Base-by-base conservation (phyloP, 2,888 invertebrate genomes). In the Protonemura montana region DNA sequence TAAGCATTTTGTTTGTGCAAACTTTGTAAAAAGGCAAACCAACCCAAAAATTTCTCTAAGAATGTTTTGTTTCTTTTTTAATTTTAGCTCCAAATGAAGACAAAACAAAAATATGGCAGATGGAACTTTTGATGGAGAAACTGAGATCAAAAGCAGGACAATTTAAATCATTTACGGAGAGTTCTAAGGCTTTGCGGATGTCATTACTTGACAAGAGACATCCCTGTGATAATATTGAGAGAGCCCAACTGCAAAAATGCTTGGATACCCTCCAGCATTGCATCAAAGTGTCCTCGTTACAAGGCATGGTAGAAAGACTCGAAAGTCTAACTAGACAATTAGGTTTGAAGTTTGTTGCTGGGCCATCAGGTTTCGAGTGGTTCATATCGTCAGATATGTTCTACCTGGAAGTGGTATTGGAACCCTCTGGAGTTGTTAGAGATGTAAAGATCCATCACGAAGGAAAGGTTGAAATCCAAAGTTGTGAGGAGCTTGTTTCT, bases 301-400 rank as follows among this genome's bases (percentile, higher is more conserved):
- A 98, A 90, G 97, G 97, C 81, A 95, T 98, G 92, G 96, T 98
- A 59, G 98, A 98, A 91, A 94, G 98, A 88, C 92, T 98, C 87
- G 98, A 98, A 91, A 97, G 97, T 91, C 94, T 98, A 84, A 97
- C 98, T 0, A 93, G 98, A 86, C 98, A 98, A 91, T 93, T 98
- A 88, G 97, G 97, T 93, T 93, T 98, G 86, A 97, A 98, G 91
- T 97, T 98, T 91, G 96, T 96, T 90, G 95, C 96, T 88, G 97
- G 96, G 86, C 94, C 95, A 87, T 95, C 96, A 84, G 96, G 96
- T 81, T 95, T 95, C 5, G 96, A 96, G 90, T 93, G 97, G 87
- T 98, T 98, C 90, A 98, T 98, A 91, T 98, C 97, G 77, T 98
- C 98, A 0, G 98, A 98, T 90, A 98, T 98, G 98, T 98, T 98